These are phyloP conservation scores for Drosophila mayaguana DNA, from an alignment of 2,888 invertebrate species.

Conservation along the genomic window DNA sequence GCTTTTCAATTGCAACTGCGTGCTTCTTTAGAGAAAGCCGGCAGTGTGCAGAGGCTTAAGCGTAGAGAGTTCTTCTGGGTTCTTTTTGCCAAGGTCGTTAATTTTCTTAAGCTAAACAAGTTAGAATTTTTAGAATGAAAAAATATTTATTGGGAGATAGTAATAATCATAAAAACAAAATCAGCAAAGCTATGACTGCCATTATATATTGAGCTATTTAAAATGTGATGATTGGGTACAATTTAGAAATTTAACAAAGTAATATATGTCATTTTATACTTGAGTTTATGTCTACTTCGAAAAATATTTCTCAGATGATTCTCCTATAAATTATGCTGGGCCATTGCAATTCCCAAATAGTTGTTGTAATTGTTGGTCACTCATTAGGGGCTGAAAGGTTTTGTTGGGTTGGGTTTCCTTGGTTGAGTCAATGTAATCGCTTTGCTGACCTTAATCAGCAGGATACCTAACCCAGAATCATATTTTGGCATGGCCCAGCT, in stretches of 20 bases:
- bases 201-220: too few relatives aligned
- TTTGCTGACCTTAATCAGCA: constrained; percentile 70
- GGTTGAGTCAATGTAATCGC: constrained; percentile 15
- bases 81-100: constrained; percentile 1
- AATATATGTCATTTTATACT: neutral
- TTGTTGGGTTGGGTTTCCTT: constrained; percentile 44
- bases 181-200: too few relatives aligned
- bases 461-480: constrained; percentile 41
- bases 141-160: neutral
- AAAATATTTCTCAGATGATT: neutral
- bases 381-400: constrained; percentile 9
- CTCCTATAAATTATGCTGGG: neutral
- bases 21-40: neutral
- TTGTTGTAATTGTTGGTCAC: neutral
- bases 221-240: too few relatives aligned
- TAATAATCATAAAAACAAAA: neutral
- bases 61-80: neutral
- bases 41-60: neutral
- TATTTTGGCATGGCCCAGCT: constrained; percentile 13
- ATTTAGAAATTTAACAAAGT: too few relatives aligned
- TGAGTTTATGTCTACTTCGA: neutral
- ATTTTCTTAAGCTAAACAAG: neutral
- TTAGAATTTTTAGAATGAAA: neutral
- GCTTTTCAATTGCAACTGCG: constrained; percentile 22
- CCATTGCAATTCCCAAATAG: too few relatives aligned